phyloP scores from a whole-genome alignment of 2,888 invertebrate genomes.

The Notodonta dromedarius region DNA sequence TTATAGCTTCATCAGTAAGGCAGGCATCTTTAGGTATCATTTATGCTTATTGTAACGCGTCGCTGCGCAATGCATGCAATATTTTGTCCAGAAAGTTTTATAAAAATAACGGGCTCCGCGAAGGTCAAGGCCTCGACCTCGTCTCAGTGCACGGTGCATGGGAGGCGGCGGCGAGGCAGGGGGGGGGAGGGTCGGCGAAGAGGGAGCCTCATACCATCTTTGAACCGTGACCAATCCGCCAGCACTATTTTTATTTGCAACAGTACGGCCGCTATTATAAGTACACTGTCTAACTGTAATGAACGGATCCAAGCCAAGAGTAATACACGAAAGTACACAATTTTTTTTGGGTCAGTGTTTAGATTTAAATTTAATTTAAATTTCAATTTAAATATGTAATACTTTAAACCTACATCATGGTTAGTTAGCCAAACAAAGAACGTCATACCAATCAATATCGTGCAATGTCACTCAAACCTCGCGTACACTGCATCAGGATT shows the following conservation, averaged over 20 bases:
- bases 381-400: too few species aligned
- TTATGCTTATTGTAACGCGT: not conserved
- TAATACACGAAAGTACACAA: too few species aligned
- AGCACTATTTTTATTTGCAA: not conserved
- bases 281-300: not conserved
- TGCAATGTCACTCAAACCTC: too few species aligned
- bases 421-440: too few species aligned
- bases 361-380: too few species aligned
- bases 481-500: too few species aligned
- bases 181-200: not conserved
- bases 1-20: too few species aligned
- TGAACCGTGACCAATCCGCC: not conserved
- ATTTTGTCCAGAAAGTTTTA: not conserved
- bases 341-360: too few species aligned
- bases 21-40: too few species aligned
- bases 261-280: not conserved
- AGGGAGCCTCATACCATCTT: not conserved
- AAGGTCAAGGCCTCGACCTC: slow-evolving; percentile 1
- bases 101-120: not conserved
- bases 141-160: not conserved
- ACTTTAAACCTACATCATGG: too few species aligned
- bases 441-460: too few species aligned
- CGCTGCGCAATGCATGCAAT: not conserved
- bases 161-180: not conserved
- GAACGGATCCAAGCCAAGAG: too few species aligned